These are phyloP conservation scores for Channa striata DNA, from an alignment of 2,797 vertebrate genomes.

Conservation along the genomic window DNA sequence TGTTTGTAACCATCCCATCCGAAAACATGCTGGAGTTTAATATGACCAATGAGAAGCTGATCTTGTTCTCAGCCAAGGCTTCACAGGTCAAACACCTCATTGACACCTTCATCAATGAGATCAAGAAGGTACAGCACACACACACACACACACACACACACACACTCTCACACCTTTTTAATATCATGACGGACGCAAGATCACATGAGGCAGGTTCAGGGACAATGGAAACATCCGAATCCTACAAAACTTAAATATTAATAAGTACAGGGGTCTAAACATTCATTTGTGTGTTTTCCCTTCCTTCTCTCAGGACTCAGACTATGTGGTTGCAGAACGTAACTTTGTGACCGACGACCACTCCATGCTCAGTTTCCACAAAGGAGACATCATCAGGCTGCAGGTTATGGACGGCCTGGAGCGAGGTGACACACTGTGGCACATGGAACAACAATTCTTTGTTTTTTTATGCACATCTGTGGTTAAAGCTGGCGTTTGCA, in stretches of 20 bases:
- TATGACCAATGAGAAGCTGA: conserved; percentile 93
- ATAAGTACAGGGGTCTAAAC: neutral
- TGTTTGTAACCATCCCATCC: conserved; percentile 94
- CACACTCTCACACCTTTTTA: neutral
- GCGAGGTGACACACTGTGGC: conserved; percentile 83
- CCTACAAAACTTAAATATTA: neutral
- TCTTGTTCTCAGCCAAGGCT: conserved; percentile 96
- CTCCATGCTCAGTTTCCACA: conserved; percentile 91
- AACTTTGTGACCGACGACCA: conserved; percentile 90
- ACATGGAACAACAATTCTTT: neutral
- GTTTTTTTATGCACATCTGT: neutral
- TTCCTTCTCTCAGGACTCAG: conserved; percentile 88
- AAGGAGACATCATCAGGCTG: conserved; percentile 95
- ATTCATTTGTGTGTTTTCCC: neutral
- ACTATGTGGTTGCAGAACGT: conserved; percentile 94
- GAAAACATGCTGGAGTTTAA: conserved; percentile 98
- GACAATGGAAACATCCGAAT: neutral
- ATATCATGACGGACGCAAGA: too few relatives aligned
- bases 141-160: conserved; percentile 8
- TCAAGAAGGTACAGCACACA: conserved; percentile 90
- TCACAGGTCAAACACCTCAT: conserved; percentile 93
- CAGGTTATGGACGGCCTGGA: conserved; percentile 88
- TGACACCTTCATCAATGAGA: conserved; percentile 93
- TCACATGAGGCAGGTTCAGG: too few relatives aligned
- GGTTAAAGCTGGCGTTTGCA: conserved; percentile 6